These are phyloP conservation scores for Belonocnema kinseyi DNA, from an alignment of 1,140 invertebrate genomes.

Conservation along the genomic window DNA sequence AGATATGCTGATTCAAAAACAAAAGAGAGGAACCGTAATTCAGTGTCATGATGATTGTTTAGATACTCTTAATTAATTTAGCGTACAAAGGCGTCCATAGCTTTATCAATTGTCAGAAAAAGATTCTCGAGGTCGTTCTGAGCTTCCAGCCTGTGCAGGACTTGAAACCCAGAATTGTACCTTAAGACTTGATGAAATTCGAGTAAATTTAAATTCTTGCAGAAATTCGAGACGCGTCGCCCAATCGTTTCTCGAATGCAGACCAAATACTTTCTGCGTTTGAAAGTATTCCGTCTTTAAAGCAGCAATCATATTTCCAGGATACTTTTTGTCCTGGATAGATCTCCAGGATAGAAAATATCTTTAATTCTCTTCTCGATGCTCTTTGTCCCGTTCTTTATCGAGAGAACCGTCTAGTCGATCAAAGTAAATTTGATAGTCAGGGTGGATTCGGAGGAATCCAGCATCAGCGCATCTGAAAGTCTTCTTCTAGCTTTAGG, in stretches of 20 bases:
- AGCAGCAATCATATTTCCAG: background rate
- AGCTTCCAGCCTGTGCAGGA: conserved; percentile 50
- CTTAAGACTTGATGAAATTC: conserved; percentile 6
- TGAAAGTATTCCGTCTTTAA: conserved; percentile 2
- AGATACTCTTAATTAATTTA: conserved; percentile 21
- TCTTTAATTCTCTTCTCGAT: background rate
- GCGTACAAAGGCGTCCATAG: conserved; percentile 14
- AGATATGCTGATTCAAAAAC: conserved; percentile 11
- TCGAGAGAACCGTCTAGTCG: conserved; percentile 31
- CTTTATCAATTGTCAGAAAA: background rate
- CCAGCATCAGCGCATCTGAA: background rate
- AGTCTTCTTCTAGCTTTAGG: conserved; percentile 13
- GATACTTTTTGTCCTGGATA: background rate
- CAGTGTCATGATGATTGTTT: conserved; percentile 61
- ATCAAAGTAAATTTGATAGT: background rate
- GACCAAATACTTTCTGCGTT: conserved; percentile 12
- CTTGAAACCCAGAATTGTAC: conserved; percentile 38
- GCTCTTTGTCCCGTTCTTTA: background rate
- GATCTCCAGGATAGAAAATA: background rate
- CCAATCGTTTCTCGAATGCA: background rate
- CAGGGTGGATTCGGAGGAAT: background rate
- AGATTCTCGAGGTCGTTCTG: conserved; percentile 30
- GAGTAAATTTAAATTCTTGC: background rate
- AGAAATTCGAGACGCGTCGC: conserved; percentile 9
- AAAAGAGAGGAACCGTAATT: conserved; percentile 49